Conservation (phyloP, 2,888 invertebrate species). For the Cantharis rustica region DNA sequence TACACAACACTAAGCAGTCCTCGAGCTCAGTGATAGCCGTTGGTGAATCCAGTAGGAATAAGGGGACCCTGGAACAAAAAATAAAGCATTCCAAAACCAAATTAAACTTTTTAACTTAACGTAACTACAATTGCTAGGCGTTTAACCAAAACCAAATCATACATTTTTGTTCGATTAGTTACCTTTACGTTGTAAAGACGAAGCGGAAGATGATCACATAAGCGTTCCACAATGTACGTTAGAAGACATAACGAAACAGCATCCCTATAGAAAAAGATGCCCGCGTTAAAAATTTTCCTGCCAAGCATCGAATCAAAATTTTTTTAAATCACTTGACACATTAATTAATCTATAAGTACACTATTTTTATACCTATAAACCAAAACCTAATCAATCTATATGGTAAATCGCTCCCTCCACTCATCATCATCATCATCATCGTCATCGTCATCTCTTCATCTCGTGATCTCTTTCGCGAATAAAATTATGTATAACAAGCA, state of each 20-base stretch:
- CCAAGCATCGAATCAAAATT: neutral
- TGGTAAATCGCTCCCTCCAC: neutral
- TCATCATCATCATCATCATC: neutral
- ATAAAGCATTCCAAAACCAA: constrained; percentile 5
- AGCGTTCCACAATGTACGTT: constrained; percentile 14
- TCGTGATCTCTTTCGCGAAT: neutral
- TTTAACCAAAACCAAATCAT: neutral
- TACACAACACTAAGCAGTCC: constrained; percentile 55
- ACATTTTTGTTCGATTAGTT: neutral
- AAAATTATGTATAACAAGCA: constrained; percentile 2
- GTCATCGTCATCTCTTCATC: neutral
- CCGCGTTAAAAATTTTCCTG: neutral
- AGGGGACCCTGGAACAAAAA: constrained; percentile 83
- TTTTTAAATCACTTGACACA: neutral
- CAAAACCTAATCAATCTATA: neutral
- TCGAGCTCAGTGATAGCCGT: constrained; percentile 90
- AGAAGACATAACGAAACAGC: constrained; percentile 23
- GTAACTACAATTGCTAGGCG: neutral
- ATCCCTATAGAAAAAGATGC: constrained; percentile 17
- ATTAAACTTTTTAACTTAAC: neutral
- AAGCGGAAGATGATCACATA: constrained; percentile 11
- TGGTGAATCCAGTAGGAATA: constrained; percentile 98
- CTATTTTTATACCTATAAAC: neutral
- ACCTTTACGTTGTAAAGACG: constrained; percentile 14
- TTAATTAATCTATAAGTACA: neutral